A percentile compares a stretch with the other conserved stretches of the same genome.
Conservation (phyloP, 2,797 vertebrate species). For the Muraenolepis orangiensis region DNA sequence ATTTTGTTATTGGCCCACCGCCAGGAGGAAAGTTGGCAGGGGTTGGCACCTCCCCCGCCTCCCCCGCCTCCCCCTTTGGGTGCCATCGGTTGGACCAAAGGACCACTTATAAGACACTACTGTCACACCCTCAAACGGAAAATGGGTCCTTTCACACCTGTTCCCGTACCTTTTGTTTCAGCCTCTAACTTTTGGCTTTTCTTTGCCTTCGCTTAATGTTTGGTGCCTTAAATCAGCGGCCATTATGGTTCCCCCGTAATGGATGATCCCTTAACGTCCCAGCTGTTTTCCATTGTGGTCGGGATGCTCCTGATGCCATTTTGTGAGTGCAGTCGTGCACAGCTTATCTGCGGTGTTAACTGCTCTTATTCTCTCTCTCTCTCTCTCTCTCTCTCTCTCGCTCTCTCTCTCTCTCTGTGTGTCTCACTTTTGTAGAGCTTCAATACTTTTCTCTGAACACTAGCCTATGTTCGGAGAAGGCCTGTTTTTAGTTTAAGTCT, state of each 20-base stretch:
- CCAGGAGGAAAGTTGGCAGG: slow-evolving; percentile 50
- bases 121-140: slow-evolving; percentile 33
- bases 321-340: background rate
- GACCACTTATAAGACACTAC: slow-evolving; percentile 41
- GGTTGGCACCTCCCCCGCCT: no score
- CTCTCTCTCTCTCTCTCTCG: background rate
- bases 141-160: slow-evolving; percentile 30
- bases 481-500: background rate
- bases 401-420: background rate
- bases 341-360: background rate
- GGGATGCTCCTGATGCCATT: background rate
- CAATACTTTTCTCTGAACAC: background rate
- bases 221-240: slow-evolving; percentile 13
- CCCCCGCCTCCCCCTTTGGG: no score
- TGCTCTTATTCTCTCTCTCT: background rate
- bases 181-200: background rate
- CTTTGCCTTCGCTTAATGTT: slow-evolving; percentile 7
- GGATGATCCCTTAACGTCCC: slow-evolving; percentile 25
- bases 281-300: slow-evolving; percentile 31
- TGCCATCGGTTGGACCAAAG: slow-evolving; percentile 36
- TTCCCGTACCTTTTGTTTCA: slow-evolving; percentile 15
- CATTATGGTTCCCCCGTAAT: slow-evolving; percentile 29
- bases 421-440: background rate
- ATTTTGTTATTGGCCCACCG: slow-evolving; percentile 46
- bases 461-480: background rate